These are phyloP conservation scores for Malaclemys terrapin DNA, from an alignment of 2,113 vertebrate genomes.

Conservation along the genomic window DNA sequence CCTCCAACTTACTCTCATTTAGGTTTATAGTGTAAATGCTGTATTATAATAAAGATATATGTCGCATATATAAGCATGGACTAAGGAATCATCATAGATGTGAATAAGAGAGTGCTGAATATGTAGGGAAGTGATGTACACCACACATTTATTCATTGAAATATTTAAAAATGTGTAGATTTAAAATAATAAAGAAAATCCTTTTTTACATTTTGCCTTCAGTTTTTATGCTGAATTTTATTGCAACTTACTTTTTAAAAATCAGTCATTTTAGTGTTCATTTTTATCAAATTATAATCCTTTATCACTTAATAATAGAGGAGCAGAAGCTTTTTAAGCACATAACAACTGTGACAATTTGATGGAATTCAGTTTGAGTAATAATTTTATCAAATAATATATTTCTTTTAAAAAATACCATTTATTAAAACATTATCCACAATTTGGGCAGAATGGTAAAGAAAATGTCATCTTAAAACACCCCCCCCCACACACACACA, in stretches of 20 bases:
- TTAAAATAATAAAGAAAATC: conserved; percentile 70
- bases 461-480: conserved; percentile 78
- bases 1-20: not conserved
- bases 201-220: conserved; percentile 71
- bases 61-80: not conserved
- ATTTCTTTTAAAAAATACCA: conserved; percentile 77
- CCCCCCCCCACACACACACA: not conserved
- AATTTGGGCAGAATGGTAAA: conserved; percentile 73
- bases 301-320: conserved; percentile 82
- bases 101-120: conserved; percentile 3
- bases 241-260: conserved; percentile 70
- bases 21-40: not conserved
- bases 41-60: not conserved
- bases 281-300: conserved; percentile 83
- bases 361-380: conserved; percentile 77
- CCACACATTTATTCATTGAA: conserved; percentile 42
- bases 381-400: conserved; percentile 83
- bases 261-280: conserved; percentile 74
- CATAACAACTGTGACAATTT: conserved; percentile 79
- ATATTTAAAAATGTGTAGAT: conserved; percentile 69
- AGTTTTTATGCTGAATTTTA: conserved; percentile 77
- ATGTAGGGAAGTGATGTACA: conserved; percentile 6
- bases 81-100: not conserved
- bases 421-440: conserved; percentile 78
- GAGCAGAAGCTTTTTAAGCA: conserved; percentile 78